These are phyloP conservation scores for Oscheius onirici DNA, from an alignment of 2,888 invertebrate genomes.

Conservation along the genomic window DNA sequence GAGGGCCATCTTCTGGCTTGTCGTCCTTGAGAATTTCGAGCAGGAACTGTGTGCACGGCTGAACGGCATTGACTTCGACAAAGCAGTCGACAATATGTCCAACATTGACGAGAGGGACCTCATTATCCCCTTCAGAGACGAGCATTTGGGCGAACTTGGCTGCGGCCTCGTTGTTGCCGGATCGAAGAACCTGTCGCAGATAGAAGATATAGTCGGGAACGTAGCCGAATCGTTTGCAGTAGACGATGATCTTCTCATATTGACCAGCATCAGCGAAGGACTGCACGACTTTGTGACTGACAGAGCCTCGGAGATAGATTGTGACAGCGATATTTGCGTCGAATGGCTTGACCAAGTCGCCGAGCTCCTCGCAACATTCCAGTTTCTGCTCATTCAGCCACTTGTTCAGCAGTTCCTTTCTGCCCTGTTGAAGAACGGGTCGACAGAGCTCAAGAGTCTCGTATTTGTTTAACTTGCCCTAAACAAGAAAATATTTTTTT, in stretches of 20 bases:
- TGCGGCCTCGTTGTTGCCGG: conserved; percentile 91
- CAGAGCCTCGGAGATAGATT: conserved; percentile 95
- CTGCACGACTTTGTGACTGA: conserved; percentile 97
- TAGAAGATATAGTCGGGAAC: conserved; percentile 97
- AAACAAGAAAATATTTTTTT: background rate
- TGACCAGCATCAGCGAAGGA: conserved; percentile 99
- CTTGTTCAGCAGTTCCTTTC: conserved; percentile 73
- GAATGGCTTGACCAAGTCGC: conserved; percentile 94
- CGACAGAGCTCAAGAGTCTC: conserved; percentile 96
- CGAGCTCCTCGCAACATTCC: conserved; percentile 97
- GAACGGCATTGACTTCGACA: conserved; percentile 99
- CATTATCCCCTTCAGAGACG: conserved; percentile 87
- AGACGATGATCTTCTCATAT: conserved; percentile 98
- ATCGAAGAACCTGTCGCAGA: conserved; percentile 91
- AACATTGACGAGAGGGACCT: conserved; percentile 95
- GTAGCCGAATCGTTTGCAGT: conserved; percentile 96
- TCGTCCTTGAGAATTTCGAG: conserved; percentile 97
- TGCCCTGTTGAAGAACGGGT: conserved; percentile 92
- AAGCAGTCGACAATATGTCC: conserved; percentile 98
- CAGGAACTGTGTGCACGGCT: conserved; percentile 97
- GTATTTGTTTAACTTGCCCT: conserved; percentile 93
- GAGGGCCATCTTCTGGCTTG: conserved; percentile 90
- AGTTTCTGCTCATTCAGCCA: conserved; percentile 75
- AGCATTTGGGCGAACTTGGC: conserved; percentile 93
- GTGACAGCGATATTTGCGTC: conserved; percentile 95